Percentiles rank a stretch among this genome's conserved stretches.
Evolutionary conservation across 2,888 invertebrate species (phyloP).

Genomic region (Empis stercorea): DNA sequence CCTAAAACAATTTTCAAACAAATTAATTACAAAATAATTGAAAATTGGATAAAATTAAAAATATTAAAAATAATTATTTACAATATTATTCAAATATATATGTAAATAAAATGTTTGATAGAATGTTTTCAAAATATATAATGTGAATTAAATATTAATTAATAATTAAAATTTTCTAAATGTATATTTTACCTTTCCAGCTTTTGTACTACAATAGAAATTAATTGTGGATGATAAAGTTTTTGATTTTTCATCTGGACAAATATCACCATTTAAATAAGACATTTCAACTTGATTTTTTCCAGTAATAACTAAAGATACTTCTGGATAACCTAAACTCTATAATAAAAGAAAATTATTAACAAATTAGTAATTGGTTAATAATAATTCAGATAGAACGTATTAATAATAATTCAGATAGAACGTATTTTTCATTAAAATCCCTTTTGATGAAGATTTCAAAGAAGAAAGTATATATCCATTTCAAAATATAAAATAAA

Average conservation of each 20-base stretch:
- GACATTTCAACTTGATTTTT: constrained; percentile 25
- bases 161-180: constrained; percentile 34
- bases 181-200: constrained; percentile 25
- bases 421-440: too few relatives aligned
- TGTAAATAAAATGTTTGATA: constrained; percentile 58
- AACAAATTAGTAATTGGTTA: too few relatives aligned
- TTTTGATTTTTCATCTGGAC: constrained; percentile 22
- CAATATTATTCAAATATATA: too few relatives aligned
- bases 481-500: too few relatives aligned
- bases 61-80: too few relatives aligned
- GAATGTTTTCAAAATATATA: constrained; percentile 74
- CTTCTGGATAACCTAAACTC: constrained; percentile 32
- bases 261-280: constrained; percentile 27
- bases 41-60: too few relatives aligned
- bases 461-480: too few relatives aligned
- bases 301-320: constrained; percentile 22
- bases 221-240: constrained; percentile 27
- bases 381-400: too few relatives aligned
- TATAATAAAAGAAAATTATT: constrained; percentile 10
- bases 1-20: constrained; percentile 18
- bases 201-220: constrained; percentile 28
- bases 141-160: constrained; percentile 65
- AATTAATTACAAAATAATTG: neutral
- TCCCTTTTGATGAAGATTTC: too few relatives aligned
- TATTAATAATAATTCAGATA: too few relatives aligned